Conservation (phyloP, 2,888 invertebrate genomes). For the Graphium colonna region DNA sequence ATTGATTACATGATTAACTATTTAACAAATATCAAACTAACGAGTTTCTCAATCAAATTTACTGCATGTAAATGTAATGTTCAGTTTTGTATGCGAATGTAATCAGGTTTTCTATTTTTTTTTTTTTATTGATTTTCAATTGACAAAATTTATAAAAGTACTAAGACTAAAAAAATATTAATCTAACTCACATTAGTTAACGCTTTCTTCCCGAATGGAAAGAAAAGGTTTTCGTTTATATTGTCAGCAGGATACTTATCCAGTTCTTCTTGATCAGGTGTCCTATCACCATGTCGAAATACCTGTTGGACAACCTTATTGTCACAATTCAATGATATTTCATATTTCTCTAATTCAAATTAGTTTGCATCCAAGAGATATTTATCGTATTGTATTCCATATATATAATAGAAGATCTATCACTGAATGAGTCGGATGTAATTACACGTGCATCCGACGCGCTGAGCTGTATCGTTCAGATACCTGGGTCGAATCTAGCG, state of each 20-base stretch:
- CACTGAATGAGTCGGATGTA: background rate
- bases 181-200: constrained; percentile 80
- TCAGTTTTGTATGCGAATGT: no score
- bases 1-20: no score
- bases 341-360: background rate
- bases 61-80: no score
- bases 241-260: constrained; percentile 76
- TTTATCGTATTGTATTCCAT: background rate
- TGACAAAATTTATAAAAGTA: no score
- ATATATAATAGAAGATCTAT: no score
- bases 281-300: constrained; percentile 86
- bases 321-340: background rate
- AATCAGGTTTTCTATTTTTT: no score
- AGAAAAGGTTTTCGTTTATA: constrained; percentile 57
- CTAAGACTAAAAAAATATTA: background rate
- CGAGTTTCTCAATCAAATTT: no score
- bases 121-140: no score
- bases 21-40: no score
- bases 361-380: background rate
- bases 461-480: background rate
- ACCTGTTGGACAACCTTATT: constrained; percentile 54
- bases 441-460: background rate
- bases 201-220: constrained; percentile 83
- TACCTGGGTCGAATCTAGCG: constrained; percentile 34
- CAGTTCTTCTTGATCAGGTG: constrained; percentile 79